Evolutionary conservation across 2,113 vertebrate genomes (phyloP).

Genomic region (Hemiscyllium ocellatum): DNA sequence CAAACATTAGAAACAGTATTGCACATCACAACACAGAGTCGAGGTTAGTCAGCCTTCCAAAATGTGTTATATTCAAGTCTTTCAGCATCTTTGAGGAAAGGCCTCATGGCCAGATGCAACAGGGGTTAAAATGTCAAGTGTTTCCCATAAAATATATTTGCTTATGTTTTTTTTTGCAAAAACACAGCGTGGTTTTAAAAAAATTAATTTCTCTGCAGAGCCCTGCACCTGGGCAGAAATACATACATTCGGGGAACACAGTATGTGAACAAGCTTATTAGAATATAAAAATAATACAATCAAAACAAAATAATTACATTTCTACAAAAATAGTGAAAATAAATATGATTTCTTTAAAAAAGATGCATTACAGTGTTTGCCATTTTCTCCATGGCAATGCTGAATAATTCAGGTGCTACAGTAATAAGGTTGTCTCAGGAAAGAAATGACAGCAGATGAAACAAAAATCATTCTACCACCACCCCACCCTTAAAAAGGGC

Average conservation of each 20-base stretch:
- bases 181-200: slow-evolving; percentile 76
- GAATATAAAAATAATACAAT: slow-evolving; percentile 98
- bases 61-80: slow-evolving; percentile 99
- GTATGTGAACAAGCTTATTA: slow-evolving; percentile 69
- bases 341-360: slow-evolving; percentile 94
- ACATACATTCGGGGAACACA: slow-evolving; percentile 71
- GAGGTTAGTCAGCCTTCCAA: slow-evolving; percentile 99
- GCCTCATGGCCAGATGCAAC: slow-evolving; percentile 88
- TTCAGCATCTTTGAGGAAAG: slow-evolving; percentile 93
- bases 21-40: slow-evolving; percentile 99
- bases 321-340: slow-evolving; percentile 99
- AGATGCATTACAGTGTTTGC: slow-evolving; percentile 82
- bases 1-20: slow-evolving; percentile 99
- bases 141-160: slow-evolving; percentile 97
- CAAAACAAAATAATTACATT: slow-evolving; percentile 84
- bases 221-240: slow-evolving; percentile 77
- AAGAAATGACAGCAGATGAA: slow-evolving; percentile 38
- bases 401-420: slow-evolving; percentile 38
- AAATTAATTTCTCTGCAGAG: slow-evolving; percentile 71
- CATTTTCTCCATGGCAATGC: slow-evolving; percentile 49
- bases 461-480: slow-evolving; percentile 38
- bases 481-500: slow-evolving; percentile 30
- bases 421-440: slow-evolving; percentile 32
- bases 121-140: slow-evolving; percentile 95
- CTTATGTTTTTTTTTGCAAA: slow-evolving; percentile 89